Conservation (phyloP, 2,113 vertebrate species). For the Xyrauchen texanus region DNA sequence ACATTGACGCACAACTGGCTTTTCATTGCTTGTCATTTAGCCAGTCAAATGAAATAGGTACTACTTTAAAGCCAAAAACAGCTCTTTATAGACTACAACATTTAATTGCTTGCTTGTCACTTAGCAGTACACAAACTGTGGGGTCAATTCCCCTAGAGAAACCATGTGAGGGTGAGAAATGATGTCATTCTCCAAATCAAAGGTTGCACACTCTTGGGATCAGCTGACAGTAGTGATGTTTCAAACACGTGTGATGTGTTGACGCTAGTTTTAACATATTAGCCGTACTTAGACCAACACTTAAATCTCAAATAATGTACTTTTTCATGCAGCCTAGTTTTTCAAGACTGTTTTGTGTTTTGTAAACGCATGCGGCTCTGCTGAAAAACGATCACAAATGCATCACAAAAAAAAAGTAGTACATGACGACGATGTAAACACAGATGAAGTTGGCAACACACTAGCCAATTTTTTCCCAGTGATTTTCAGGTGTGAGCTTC, state of each 20-base stretch:
- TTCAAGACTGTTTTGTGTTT: too few species aligned
- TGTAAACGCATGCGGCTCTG: too few species aligned
- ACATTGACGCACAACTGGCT: conserved; percentile 58
- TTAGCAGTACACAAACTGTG: background rate
- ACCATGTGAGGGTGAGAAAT: background rate
- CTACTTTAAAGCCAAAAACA: conserved; percentile 9
- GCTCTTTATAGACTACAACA: background rate
- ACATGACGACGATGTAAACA: too few species aligned
- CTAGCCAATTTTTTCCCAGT: too few species aligned
- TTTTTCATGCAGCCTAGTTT: too few species aligned
- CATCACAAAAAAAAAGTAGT: too few species aligned
- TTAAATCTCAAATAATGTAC: too few species aligned
- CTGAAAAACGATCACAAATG: too few species aligned
- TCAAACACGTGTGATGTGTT: background rate
- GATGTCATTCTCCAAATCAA: background rate
- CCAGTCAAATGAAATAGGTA: conserved; percentile 16
- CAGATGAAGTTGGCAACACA: too few species aligned
- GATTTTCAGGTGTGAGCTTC: too few species aligned
- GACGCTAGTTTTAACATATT: too few species aligned
- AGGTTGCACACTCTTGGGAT: background rate
- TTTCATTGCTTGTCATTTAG: conserved; percentile 53
- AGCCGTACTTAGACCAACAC: too few species aligned
- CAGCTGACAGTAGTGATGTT: background rate
- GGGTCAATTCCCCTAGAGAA: background rate
- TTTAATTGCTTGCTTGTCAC: background rate